These are phyloP conservation scores for Drosophila setosimentum DNA, from an alignment of 2,888 invertebrate genomes.

Conservation along the genomic window DNA sequence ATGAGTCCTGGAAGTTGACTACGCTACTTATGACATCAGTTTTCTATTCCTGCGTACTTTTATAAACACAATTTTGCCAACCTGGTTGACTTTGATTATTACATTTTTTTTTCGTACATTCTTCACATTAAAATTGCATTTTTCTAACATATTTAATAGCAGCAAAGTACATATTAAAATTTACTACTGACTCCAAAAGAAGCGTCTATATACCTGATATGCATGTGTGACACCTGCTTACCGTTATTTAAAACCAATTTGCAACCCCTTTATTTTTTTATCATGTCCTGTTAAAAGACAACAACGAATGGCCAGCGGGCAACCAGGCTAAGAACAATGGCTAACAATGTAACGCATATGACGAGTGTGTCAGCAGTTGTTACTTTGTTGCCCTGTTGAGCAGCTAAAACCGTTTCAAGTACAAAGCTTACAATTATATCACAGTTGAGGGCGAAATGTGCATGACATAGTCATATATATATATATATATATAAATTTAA, in stretches of 20 bases:
- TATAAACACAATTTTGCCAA: background rate
- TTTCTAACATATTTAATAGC: background rate
- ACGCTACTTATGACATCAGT: background rate
- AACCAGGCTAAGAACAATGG: slow-evolving; percentile 57
- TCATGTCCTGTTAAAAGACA: slow-evolving; percentile 24
- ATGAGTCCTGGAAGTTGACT: slow-evolving; percentile 64
- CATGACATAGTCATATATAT: slow-evolving; percentile 24
- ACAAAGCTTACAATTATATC: slow-evolving; percentile 65
- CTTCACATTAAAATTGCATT: background rate
- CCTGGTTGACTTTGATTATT: background rate
- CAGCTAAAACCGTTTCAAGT: slow-evolving; percentile 48
- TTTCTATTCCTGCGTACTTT: background rate
- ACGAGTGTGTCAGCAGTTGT: slow-evolving; percentile 34
- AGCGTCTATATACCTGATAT: slow-evolving; percentile 3
- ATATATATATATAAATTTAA: slow-evolving; percentile 5
- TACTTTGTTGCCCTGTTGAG: slow-evolving; percentile 24
- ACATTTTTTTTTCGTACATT: background rate
- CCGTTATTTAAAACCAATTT: slow-evolving; percentile 27
- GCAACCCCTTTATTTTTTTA: slow-evolving; percentile 31
- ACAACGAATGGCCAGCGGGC: slow-evolving; percentile 47
- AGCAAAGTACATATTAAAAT: background rate
- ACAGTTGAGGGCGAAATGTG: slow-evolving; percentile 38
- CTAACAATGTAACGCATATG: slow-evolving; percentile 71
- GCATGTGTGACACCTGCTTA: slow-evolving; percentile 15
- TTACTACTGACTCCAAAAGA: background rate